These are phyloP conservation scores for Thalassaphorura encarpata DNA, from an alignment of 1,140 invertebrate species.

Conservation along the genomic window DNA sequence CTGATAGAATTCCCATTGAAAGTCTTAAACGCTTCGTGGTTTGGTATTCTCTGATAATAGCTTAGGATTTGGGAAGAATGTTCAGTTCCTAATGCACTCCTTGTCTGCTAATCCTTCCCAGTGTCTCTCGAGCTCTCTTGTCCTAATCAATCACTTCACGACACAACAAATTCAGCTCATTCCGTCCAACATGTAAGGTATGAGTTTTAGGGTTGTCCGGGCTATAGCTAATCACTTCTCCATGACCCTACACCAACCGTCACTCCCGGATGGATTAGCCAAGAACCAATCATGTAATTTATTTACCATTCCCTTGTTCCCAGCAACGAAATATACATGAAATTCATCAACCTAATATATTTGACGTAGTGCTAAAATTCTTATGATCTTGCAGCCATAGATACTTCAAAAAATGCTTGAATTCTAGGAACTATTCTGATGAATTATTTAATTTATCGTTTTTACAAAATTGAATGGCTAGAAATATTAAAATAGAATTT, in stretches of 20 bases:
- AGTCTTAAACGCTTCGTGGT: too few species aligned
- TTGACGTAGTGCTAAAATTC: background rate
- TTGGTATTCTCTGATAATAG: too few species aligned
- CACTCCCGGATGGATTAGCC: too few species aligned
- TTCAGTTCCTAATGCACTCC: background rate
- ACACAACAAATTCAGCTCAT: conserved; percentile 27
- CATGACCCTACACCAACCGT: too few species aligned
- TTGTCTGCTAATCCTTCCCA: conserved; percentile 27
- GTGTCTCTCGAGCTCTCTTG: conserved; percentile 19
- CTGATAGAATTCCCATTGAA: too few species aligned
- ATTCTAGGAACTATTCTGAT: too few species aligned
- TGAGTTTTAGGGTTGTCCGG: background rate
- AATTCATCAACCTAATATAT: background rate
- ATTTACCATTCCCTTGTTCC: too few species aligned
- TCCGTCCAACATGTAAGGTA: background rate
- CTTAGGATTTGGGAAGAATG: background rate
- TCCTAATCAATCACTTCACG: conserved; percentile 29
- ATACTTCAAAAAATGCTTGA: background rate
- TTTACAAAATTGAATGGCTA: too few species aligned
- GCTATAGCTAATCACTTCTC: conserved; percentile 16
- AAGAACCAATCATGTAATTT: too few species aligned
- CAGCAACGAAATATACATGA: background rate
- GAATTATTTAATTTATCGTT: too few species aligned
- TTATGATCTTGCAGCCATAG: background rate
- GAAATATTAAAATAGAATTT: too few species aligned